Conservation (phyloP, 2,797 vertebrate genomes). For the Syngnathus rostellatus region DNA sequence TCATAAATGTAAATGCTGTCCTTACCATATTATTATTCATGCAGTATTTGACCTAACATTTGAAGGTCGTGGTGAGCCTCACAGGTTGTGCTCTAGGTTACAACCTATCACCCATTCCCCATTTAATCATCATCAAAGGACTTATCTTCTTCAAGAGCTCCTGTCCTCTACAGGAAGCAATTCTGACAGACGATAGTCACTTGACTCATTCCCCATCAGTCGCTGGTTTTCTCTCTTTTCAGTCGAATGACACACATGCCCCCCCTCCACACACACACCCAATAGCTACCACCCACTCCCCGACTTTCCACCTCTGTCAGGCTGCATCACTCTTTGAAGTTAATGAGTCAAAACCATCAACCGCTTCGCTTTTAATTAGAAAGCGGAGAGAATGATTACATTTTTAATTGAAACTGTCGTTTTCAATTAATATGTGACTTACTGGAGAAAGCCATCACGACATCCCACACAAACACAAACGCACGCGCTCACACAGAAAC, state of each 20-base stretch:
- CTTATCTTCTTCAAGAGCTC: slow-evolving; percentile 11
- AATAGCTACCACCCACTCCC: background rate
- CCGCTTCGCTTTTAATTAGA: slow-evolving; percentile 73
- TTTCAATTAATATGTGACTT: slow-evolving; percentile 76
- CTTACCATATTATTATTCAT: background rate
- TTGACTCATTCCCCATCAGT: slow-evolving; percentile 25
- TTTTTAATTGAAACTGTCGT: slow-evolving; percentile 79
- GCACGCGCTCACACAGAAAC: background rate
- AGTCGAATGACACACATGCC: slow-evolving; percentile 40
- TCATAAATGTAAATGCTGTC: background rate
- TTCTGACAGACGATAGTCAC: slow-evolving; percentile 37
- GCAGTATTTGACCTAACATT: background rate
- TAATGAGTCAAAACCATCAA: slow-evolving; percentile 78
- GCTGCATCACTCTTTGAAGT: slow-evolving; percentile 66
- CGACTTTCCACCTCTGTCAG: slow-evolving; percentile 31
- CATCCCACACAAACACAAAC: slow-evolving; percentile 6
- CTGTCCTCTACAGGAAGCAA: slow-evolving; percentile 22
- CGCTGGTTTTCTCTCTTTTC: slow-evolving; percentile 23
- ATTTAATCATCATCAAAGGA: slow-evolving; percentile 1
- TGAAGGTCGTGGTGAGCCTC: background rate
- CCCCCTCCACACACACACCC: background rate
- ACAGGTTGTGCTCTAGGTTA: background rate
- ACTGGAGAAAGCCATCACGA: slow-evolving; percentile 56
- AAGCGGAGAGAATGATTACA: slow-evolving; percentile 74
- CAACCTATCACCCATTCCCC: background rate